Evolutionary conservation across 2,113 vertebrate genomes (phyloP).

Genomic region (Thalassoma bifasciatum): DNA sequence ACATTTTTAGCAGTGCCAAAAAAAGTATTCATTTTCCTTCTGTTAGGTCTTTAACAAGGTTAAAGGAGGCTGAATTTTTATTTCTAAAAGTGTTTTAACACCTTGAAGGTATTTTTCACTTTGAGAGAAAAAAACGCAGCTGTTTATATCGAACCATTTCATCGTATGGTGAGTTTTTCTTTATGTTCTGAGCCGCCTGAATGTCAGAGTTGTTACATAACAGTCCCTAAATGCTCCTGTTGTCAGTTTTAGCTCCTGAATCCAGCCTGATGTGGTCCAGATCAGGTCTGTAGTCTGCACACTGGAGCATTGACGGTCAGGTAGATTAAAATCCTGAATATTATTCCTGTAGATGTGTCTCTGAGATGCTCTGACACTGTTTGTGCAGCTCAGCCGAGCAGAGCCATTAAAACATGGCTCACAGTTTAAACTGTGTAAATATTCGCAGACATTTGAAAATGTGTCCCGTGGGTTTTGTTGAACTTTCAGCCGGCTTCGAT

Average conservation of each 20-base stretch:
- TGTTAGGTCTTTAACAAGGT: no score
- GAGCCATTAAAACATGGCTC: slow-evolving; percentile 68
- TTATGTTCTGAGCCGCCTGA: no score
- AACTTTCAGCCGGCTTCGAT: slow-evolving; percentile 59
- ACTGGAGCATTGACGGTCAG: slow-evolving; percentile 15
- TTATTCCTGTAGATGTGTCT: slow-evolving; percentile 28
- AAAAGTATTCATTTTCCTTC: no score
- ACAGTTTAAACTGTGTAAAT: slow-evolving; percentile 72
- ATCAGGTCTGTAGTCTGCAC: slow-evolving; percentile 25
- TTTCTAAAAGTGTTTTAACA: no score
- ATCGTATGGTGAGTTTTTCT: no score
- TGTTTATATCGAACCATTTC: background rate
- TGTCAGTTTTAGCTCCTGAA: slow-evolving; percentile 2
- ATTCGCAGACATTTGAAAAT: slow-evolving; percentile 70
- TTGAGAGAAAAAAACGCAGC: no score
- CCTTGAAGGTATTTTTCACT: no score
- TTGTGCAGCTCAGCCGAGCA: slow-evolving; percentile 33
- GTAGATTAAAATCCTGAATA: slow-evolving; percentile 20
- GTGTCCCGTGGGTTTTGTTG: slow-evolving; percentile 65
- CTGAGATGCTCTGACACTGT: slow-evolving; percentile 17
- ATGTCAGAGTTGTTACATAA: no score
- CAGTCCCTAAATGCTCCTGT: background rate
- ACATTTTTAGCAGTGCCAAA: no score
- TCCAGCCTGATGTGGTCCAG: background rate
- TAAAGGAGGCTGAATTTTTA: no score